phyloP scores from a whole-genome alignment of 2,113 vertebrate genomes.

The Heterochromis multidens region DNA sequence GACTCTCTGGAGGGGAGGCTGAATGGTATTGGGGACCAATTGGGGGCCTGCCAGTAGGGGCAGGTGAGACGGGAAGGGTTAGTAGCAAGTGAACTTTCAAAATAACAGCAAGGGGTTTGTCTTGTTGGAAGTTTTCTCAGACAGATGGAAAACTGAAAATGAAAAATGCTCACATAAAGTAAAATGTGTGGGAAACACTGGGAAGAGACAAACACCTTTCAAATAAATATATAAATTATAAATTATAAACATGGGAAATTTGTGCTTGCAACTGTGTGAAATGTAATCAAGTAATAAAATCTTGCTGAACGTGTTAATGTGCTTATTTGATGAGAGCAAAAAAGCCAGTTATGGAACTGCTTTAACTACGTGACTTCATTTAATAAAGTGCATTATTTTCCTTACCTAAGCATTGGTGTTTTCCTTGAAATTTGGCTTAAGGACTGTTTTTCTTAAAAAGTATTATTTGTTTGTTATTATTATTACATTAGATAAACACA shows the following conservation, averaged over 20 bases:
- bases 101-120: not conserved
- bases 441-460: not conserved
- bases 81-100: not conserved
- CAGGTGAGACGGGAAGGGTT: not conserved
- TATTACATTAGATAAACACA: too few species aligned
- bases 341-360: not conserved
- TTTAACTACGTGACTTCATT: not conserved
- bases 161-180: not conserved
- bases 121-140: not conserved
- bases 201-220: not conserved
- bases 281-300: not conserved
- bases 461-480: too few species aligned
- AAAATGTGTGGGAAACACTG: not conserved
- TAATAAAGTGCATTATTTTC: not conserved
- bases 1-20: not conserved
- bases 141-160: not conserved
- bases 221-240: too few species aligned
- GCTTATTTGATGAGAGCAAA: too few species aligned
- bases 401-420: not conserved
- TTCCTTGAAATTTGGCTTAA: too few species aligned
- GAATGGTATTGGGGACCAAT: not conserved
- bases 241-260: not conserved
- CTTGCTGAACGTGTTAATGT: not conserved
- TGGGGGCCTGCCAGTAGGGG: not conserved
- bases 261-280: not conserved